Evolutionary conservation across 2,888 invertebrate genomes (phyloP).

Genomic region (Tenthredo mesomela): DNA sequence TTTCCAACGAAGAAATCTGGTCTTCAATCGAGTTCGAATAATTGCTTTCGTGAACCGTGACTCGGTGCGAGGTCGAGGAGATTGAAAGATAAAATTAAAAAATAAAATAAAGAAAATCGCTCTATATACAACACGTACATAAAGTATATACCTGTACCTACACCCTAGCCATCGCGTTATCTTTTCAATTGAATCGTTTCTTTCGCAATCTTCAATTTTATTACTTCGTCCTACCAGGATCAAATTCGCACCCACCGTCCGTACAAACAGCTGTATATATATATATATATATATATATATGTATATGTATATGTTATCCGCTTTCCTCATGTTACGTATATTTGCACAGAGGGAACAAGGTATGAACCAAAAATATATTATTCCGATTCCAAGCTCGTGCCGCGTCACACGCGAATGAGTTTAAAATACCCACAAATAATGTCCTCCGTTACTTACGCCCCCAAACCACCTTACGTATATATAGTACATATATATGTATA

Average conservation of each 20-base stretch:
- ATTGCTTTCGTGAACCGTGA: slow-evolving; percentile 32
- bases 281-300: background rate
- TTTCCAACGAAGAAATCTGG: slow-evolving; percentile 27
- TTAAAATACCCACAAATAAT: slow-evolving; percentile 58
- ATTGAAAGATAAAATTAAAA: slow-evolving; percentile 55
- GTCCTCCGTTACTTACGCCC: slow-evolving; percentile 42
- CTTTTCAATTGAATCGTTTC: slow-evolving; percentile 19
- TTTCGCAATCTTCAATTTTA: slow-evolving; percentile 20
- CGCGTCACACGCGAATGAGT: slow-evolving; percentile 56
- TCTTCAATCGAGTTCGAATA: slow-evolving; percentile 26
- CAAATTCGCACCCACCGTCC: background rate
- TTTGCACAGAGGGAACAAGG: slow-evolving; percentile 26
- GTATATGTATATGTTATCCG: background rate
- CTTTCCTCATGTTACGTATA: background rate
- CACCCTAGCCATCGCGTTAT: background rate
- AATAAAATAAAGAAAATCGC: slow-evolving; percentile 30
- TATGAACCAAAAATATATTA: slow-evolving; percentile 40
- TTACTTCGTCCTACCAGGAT: background rate
- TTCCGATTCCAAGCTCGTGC: slow-evolving; percentile 36
- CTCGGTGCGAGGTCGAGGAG: slow-evolving; percentile 49
- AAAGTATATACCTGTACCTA: background rate
- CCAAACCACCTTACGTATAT: background rate
- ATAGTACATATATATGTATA: background rate
- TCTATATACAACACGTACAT: background rate
- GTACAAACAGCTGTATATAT: background rate